phyloP scores from a whole-genome alignment of 2,888 invertebrate species.

The Xanthia togata region DNA sequence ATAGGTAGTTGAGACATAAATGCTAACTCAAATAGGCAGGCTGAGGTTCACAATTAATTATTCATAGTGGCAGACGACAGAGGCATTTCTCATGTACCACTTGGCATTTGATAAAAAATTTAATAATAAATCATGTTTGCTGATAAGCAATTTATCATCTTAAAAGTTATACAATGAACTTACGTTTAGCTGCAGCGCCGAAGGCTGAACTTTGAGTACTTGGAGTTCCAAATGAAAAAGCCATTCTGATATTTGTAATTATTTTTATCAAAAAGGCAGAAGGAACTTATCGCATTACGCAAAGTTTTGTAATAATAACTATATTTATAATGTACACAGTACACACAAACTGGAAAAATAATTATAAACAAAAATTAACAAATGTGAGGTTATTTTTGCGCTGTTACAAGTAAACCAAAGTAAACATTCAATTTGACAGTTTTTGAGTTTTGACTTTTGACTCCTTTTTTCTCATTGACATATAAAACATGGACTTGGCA shows the following conservation, averaged over 20 bases:
- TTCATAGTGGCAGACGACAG: background rate
- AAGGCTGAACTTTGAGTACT: constrained; percentile 82
- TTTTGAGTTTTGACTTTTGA: background rate
- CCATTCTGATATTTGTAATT: constrained; percentile 71
- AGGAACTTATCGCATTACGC: constrained; percentile 22
- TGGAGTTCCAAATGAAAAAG: constrained; percentile 85
- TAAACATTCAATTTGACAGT: constrained; percentile 21
- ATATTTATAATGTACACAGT: background rate
- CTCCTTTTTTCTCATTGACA: no score
- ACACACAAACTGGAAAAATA: background rate
- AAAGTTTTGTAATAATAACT: background rate
- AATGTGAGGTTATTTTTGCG: constrained; percentile 28
- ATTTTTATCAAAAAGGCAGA: background rate
- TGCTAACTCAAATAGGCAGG: background rate
- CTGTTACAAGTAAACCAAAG: constrained; percentile 20
- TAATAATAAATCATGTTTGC: background rate
- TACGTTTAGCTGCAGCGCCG: constrained; percentile 91
- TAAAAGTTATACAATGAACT: constrained; percentile 68
- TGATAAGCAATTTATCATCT: background rate
- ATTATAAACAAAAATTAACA: constrained; percentile 27
- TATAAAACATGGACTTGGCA: no score
- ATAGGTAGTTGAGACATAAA: background rate
- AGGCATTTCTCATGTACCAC: background rate
- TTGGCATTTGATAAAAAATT: background rate
- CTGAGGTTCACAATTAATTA: background rate